Evolutionary conservation across 2,888 invertebrate genomes (phyloP), one percentile per base, ranked within the genome.

Genomic region (Flexamia atlantica): DNA sequence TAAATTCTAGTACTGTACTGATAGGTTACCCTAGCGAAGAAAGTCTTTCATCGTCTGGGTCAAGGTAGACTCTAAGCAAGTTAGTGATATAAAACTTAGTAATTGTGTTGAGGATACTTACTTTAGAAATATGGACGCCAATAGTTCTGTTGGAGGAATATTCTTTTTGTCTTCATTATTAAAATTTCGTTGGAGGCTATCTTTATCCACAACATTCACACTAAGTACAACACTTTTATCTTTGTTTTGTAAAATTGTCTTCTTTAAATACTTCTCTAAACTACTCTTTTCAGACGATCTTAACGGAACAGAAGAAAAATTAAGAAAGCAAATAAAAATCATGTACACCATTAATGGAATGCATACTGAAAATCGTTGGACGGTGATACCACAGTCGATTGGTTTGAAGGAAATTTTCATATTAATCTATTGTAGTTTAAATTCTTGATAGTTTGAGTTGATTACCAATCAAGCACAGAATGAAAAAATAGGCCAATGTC

Each of bases 41-140:
- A n/a, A n/a, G n/a, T n/a, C n/a, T n/a, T n/a, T n/a, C n/a, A n/a
- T n/a, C n/a, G n/a, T n/a, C n/a, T n/a, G n/a, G n/a, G n/a, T n/a
- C n/a, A n/a, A n/a, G n/a, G n/a, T n/a, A n/a, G n/a, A n/a, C n/a
- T n/a, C n/a, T n/a, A n/a, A n/a, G n/a, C n/a, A n/a, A n/a, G n/a
- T n/a, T n/a, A n/a, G n/a, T n/a, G n/a, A n/a, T n/a, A 36, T 36
- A 36, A 7, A 36, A 36, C 4, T 36, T 36, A 36, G 36, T 36
- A 36, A 36, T 9, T 36, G 36, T 36, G 36, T 36, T 36, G 36
- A 7, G 9, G 53, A 12, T 68, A 74, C 82, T 83, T 57, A 83
- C 82, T 83, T 83, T 12, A 83, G 17, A 25, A 83, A 83, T 57
- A 83, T 83, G 14, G 82, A 53, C 40, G 74, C 82, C 17, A 83